Conservation (phyloP, 1,140 invertebrate genomes). For the Phocides pigmalion region DNA sequence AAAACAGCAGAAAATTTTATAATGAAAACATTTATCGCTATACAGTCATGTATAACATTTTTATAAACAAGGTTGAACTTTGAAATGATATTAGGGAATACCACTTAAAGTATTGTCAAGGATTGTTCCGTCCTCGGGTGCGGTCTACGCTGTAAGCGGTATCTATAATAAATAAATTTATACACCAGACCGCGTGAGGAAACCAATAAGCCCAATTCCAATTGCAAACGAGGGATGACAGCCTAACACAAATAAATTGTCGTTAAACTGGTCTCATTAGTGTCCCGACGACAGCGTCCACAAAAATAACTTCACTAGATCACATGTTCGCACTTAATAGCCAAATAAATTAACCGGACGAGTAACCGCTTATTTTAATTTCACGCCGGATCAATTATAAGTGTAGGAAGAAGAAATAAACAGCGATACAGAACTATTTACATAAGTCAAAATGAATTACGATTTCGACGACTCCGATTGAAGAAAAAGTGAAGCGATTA, state of each 20-base stretch:
- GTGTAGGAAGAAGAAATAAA: constrained; percentile 66
- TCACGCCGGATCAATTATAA: constrained; percentile 73
- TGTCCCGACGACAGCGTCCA: constrained; percentile 73
- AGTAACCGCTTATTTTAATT: constrained; percentile 71
- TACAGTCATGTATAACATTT: constrained; percentile 48
- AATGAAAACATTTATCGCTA: constrained; percentile 53
- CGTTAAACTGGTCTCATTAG: constrained; percentile 76
- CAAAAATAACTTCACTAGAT: constrained; percentile 75
- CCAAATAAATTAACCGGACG: constrained; percentile 75
- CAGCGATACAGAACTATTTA: constrained; percentile 75
- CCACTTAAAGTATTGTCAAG: constrained; percentile 70
- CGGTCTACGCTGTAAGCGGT: constrained; percentile 46
- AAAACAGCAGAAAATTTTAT: constrained; percentile 71
- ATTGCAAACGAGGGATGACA: constrained; percentile 58
- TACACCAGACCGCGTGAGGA: constrained; percentile 64
- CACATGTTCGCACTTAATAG: constrained; percentile 80
- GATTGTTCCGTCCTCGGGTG: constrained; percentile 42
- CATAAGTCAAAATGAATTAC: constrained; percentile 78
- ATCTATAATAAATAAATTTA: constrained; percentile 67
- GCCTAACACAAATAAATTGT: constrained; percentile 64
- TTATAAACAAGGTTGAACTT: constrained; percentile 64
- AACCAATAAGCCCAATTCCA: constrained; percentile 72
- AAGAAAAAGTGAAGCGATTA: constrained; percentile 69
- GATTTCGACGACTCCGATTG: constrained; percentile 61
- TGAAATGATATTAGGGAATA: constrained; percentile 78